Evolutionary conservation across 2,113 vertebrate species (phyloP).

Genomic region (Platycercus adscitus): DNA sequence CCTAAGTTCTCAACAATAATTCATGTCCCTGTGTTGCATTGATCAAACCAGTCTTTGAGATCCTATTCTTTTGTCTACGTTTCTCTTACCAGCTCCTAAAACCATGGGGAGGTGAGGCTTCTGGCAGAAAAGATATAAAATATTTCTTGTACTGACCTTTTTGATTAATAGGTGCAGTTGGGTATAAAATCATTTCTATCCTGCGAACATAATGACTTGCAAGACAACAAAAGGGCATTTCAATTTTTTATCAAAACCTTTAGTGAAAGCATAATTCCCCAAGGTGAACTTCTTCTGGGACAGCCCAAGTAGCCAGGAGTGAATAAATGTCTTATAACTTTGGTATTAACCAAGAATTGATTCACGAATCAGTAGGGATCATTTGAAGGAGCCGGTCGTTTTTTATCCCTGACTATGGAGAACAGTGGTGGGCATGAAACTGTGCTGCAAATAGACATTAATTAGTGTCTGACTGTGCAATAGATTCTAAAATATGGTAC

Average conservation of each 20-base stretch:
- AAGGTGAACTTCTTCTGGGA: neutral
- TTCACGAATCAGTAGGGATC: neutral
- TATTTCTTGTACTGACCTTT: slow-evolving; percentile 12
- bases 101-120: neutral
- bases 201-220: neutral
- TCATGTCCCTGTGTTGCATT: neutral
- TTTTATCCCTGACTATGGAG: neutral
- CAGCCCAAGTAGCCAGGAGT: neutral
- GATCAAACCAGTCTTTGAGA: neutral
- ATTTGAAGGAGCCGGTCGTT: neutral
- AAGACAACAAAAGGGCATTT: slow-evolving; percentile 34
- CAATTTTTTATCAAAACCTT: slow-evolving; percentile 22
- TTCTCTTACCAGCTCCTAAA: neutral
- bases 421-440: neutral
- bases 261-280: neutral
- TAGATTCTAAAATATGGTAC: neutral
- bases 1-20: neutral
- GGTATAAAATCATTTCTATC: neutral
- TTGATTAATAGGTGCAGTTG: neutral
- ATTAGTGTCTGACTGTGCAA: neutral
- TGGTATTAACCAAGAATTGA: neutral
- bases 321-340: neutral
- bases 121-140: slow-evolving; percentile 19
- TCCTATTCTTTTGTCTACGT: neutral
- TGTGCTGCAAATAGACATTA: neutral